phyloP scores from a whole-genome alignment of 1,140 invertebrate genomes.

The Heliothis subflexa region DNA sequence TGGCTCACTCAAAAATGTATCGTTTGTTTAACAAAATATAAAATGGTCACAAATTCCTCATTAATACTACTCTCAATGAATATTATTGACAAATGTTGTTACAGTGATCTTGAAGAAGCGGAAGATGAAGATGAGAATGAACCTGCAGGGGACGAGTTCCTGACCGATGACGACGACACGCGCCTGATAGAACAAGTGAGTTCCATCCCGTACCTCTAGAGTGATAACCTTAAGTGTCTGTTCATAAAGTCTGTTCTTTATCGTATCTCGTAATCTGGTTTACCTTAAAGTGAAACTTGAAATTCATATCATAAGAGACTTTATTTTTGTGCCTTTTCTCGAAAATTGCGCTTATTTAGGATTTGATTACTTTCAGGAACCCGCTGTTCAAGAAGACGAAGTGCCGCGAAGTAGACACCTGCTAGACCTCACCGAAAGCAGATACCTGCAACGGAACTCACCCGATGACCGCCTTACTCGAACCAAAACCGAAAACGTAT shows the following conservation, averaged over 20 bases:
- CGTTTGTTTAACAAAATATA: too few species aligned
- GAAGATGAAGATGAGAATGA: slow-evolving; percentile 40
- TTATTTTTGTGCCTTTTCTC: too few species aligned
- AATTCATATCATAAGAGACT: too few species aligned
- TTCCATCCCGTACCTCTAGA: not conserved
- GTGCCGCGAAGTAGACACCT: slow-evolving; percentile 21
- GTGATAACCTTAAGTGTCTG: too few species aligned
- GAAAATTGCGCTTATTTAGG: not conserved
- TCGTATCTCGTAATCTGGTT: too few species aligned
- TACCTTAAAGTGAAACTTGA: too few species aligned
- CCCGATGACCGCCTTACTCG: slow-evolving; percentile 2
- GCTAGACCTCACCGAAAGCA: slow-evolving; percentile 31
- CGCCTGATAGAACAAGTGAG: slow-evolving; percentile 21
- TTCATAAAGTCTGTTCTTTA: too few species aligned
- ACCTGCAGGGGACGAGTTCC: not conserved
- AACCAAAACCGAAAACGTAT: slow-evolving; percentile 12
- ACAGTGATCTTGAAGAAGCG: slow-evolving; percentile 30
- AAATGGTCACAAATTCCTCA: too few species aligned
- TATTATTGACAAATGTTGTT: not conserved
- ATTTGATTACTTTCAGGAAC: slow-evolving; percentile 17
- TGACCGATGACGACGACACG: slow-evolving; percentile 28
- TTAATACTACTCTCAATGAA: too few species aligned
- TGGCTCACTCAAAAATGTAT: too few species aligned
- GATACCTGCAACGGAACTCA: slow-evolving; percentile 36
- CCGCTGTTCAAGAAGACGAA: slow-evolving; percentile 34